These are phyloP conservation scores for Theretra japonica DNA, from an alignment of 2,888 invertebrate species.

Conservation along the genomic window DNA sequence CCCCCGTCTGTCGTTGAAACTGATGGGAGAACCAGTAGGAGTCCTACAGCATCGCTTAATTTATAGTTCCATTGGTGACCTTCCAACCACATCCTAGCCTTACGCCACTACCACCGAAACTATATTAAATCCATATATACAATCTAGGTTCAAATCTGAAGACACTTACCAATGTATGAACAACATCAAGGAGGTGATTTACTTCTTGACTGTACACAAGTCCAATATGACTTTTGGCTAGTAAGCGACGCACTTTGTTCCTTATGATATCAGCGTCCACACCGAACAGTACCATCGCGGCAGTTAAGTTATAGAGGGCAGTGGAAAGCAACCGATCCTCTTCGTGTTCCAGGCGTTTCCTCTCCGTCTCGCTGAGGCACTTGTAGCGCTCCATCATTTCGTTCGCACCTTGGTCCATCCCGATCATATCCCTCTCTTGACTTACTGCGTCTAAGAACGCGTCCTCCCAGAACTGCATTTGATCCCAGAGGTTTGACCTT, in stretches of 20 bases:
- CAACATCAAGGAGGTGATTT: constrained; percentile 97
- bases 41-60: too few species aligned
- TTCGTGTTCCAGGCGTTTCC: constrained; percentile 98
- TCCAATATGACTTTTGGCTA: constrained; percentile 99
- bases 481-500: constrained; percentile 96
- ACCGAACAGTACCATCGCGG: constrained; percentile 96
- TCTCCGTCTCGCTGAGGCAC: constrained; percentile 94
- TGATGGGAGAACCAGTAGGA: too few species aligned
- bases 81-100: too few species aligned
- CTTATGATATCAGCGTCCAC: constrained; percentile 93
- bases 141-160: background rate
- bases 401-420: constrained; percentile 99
- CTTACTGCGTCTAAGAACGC: constrained; percentile 98
- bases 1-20: too few species aligned
- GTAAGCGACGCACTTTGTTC: constrained; percentile 93
- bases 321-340: constrained; percentile 98
- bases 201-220: constrained; percentile 98
- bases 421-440: constrained; percentile 99
- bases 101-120: too few species aligned
- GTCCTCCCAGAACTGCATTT: constrained; percentile 99
- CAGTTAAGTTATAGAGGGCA: constrained; percentile 97
- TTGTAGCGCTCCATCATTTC: constrained; percentile 99
- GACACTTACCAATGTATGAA: constrained; percentile 93
- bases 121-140: too few species aligned
- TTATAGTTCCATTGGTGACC: too few species aligned